These are phyloP conservation scores for Cosmorhoe ocellata DNA, from an alignment of 2,888 invertebrate genomes.

Conservation along the genomic window DNA sequence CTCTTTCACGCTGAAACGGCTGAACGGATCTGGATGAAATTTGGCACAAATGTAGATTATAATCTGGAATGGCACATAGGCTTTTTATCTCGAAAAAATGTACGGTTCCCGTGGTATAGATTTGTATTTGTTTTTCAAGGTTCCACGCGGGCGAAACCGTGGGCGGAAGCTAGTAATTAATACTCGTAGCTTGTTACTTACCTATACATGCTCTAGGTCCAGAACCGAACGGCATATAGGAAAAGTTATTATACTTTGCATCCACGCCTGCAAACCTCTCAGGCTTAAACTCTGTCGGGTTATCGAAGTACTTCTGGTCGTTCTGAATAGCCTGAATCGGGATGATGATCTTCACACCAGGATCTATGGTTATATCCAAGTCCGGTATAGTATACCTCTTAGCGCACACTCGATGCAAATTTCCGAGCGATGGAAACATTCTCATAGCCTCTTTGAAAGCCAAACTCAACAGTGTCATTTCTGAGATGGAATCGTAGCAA, in stretches of 20 bases:
- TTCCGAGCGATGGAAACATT: conserved; percentile 55
- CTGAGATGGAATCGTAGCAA: conserved; percentile 57
- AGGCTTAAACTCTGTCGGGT: conserved; percentile 52
- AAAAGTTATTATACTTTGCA: conserved; percentile 38
- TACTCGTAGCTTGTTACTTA: too few species aligned
- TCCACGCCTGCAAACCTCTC: conserved; percentile 48
- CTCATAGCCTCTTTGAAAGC: conserved; percentile 60
- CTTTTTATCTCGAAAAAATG: too few species aligned
- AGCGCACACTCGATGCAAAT: conserved; percentile 52
- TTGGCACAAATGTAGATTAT: too few species aligned
- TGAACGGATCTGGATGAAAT: too few species aligned
- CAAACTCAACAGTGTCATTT: conserved; percentile 53
- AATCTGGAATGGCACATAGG: too few species aligned
- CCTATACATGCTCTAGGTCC: conserved; percentile 64
- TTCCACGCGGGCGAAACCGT: too few species aligned
- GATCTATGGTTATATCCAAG: conserved; percentile 53
- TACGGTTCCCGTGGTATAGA: too few species aligned
- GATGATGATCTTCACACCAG: conserved; percentile 57
- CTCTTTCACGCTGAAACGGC: too few species aligned
- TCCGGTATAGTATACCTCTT: conserved; percentile 47
- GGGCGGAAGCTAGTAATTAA: too few species aligned
- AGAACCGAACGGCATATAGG: conserved; percentile 60
- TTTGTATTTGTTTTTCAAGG: too few species aligned
- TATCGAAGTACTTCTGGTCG: conserved; percentile 58
- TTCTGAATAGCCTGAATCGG: conserved; percentile 60